These are phyloP conservation scores for Coboldia fuscipes DNA, from an alignment of 1,140 invertebrate genomes.

Conservation along the genomic window DNA sequence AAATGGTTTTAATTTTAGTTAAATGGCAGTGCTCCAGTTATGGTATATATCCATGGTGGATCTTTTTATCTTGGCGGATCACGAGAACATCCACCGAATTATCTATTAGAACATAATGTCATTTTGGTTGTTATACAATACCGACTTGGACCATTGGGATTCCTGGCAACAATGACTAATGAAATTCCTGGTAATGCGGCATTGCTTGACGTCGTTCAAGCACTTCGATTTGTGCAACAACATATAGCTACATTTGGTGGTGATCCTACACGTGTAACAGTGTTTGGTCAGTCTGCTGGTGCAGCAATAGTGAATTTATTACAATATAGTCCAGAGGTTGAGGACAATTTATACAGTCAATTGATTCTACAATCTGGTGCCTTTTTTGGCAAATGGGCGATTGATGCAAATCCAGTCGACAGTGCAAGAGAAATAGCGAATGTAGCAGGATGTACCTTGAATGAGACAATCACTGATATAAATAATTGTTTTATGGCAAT, in stretches of 20 bases:
- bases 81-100: constrained; percentile 44
- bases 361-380: constrained; percentile 18
- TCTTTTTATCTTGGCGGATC: constrained; percentile 20
- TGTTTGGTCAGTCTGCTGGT: constrained; percentile 30
- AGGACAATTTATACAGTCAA: constrained; percentile 9
- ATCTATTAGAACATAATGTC: constrained; percentile 49
- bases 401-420: constrained; percentile 8
- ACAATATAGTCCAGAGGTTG: not conserved
- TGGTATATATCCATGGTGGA: constrained; percentile 21
- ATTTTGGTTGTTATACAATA: constrained; percentile 63
- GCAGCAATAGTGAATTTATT: not conserved
- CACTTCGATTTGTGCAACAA: constrained; percentile 33
- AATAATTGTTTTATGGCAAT: constrained; percentile 8
- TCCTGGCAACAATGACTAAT: constrained; percentile 26
- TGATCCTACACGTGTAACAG: constrained; percentile 31
- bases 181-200: constrained; percentile 44
- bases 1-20: not conserved
- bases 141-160: constrained; percentile 36
- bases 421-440: constrained; percentile 11
- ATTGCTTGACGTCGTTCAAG: constrained; percentile 37
- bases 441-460: constrained; percentile 7
- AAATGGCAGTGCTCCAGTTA: constrained; percentile 9
- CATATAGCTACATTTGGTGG: constrained; percentile 46
- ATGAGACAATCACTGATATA: constrained; percentile 5
- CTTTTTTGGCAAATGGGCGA: constrained; percentile 13